Percentiles rank a stretch among this genome's conserved stretches.
phyloP scores from a whole-genome alignment of 2,797 vertebrate species.

The Meriones psammophilus region DNA sequence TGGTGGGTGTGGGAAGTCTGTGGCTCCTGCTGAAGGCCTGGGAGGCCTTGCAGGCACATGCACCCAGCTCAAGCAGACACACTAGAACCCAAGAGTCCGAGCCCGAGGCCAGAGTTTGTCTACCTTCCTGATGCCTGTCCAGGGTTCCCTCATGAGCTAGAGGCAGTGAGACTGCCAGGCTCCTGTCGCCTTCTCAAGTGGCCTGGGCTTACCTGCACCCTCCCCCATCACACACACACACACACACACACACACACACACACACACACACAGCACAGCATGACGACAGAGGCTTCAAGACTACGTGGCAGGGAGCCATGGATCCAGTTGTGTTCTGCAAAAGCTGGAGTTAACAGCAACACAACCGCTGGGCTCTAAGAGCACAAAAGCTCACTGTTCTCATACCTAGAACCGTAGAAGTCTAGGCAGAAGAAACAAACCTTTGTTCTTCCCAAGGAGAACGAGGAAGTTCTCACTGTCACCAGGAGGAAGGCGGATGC shows the following conservation, averaged over 20 bases:
- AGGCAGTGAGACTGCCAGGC: not conserved
- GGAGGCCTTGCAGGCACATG: not conserved
- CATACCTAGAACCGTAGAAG: not conserved
- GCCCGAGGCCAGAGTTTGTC: not conserved
- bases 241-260: too few relatives aligned
- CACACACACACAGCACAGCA: not conserved
- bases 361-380: rapidly evolving
- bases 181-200: not conserved
- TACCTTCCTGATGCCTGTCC: not conserved
- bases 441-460: not conserved
- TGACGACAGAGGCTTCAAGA: not conserved
- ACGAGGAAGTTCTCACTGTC: conserved; percentile 10
- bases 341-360: not conserved
- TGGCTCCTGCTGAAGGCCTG: not conserved
- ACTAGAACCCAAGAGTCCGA: not conserved
- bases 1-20: not conserved
- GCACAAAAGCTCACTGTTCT: not conserved
- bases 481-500: not conserved
- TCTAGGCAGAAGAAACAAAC: not conserved
- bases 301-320: not conserved
- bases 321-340: rapidly evolving
- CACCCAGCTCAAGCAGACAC: not conserved
- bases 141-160: not conserved
- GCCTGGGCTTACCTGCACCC: not conserved
- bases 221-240: not conserved